Conservation (phyloP, 2,888 invertebrate species). For the Hermaeophaga mercurialis region DNA sequence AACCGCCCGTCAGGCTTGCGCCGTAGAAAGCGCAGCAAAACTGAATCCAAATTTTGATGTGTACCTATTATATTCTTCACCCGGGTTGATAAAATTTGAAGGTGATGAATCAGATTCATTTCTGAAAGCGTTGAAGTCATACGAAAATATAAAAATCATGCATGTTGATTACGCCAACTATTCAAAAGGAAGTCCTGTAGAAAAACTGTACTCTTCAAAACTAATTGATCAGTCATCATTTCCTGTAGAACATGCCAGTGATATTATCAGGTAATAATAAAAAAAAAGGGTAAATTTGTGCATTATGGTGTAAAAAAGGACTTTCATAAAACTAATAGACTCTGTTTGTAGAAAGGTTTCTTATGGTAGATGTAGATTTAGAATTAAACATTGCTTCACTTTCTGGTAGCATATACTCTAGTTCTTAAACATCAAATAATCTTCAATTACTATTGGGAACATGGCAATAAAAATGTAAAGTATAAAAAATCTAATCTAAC, state of each 20-base stretch:
- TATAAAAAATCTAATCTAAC: too few relatives aligned
- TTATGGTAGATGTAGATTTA: too few relatives aligned
- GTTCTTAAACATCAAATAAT: too few relatives aligned
- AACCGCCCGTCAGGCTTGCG: slow-evolving; percentile 67
- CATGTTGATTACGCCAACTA: slow-evolving; percentile 61
- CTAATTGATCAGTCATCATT: slow-evolving; percentile 60
- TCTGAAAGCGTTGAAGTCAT: slow-evolving; percentile 54
- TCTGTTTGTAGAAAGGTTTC: too few relatives aligned
- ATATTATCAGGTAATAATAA: slow-evolving; percentile 63
- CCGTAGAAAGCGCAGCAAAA: slow-evolving; percentile 70
- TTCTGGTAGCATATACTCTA: too few relatives aligned
- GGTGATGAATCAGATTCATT: slow-evolving; percentile 49
- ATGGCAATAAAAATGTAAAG: too few relatives aligned
- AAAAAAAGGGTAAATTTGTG: too few relatives aligned
- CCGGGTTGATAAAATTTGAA: slow-evolving; percentile 48
- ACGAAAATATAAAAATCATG: slow-evolving; percentile 61
- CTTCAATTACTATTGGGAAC: too few relatives aligned
- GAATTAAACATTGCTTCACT: too few relatives aligned
- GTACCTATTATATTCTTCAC: slow-evolving; percentile 62
- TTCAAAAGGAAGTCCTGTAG: slow-evolving; percentile 63
- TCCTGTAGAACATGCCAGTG: slow-evolving; percentile 67
- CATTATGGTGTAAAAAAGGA: too few relatives aligned
- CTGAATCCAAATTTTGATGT: slow-evolving; percentile 65
- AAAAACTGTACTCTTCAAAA: slow-evolving; percentile 60
- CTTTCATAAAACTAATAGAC: too few relatives aligned